These are phyloP conservation scores for Aricia agestis DNA, from an alignment of 1,140 invertebrate genomes.

Conservation along the genomic window DNA sequence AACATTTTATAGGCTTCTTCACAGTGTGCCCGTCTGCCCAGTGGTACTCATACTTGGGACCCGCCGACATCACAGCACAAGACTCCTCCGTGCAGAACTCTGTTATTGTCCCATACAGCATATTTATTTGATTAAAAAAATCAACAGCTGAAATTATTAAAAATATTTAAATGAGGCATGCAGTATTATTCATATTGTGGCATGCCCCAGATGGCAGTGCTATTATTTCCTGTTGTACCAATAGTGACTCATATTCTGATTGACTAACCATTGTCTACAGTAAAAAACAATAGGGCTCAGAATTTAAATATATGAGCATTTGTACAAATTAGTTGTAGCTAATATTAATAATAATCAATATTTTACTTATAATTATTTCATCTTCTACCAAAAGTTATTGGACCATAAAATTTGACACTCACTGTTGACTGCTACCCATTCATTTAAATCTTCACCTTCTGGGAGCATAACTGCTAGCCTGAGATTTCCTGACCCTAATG, in stretches of 20 bases:
- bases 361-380: too few species aligned
- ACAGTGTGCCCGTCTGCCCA: conserved; percentile 99
- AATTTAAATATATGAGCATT: too few species aligned
- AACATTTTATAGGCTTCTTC: conserved; percentile 99
- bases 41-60: conserved; percentile 99
- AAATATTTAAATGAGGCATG: background rate
- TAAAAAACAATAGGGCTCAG: background rate
- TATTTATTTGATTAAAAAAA: conserved; percentile 99
- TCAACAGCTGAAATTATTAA: conserved; percentile 88
- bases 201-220: background rate
- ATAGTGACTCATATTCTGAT: background rate
- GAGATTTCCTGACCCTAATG: conserved; percentile 97
- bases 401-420: conserved; percentile 56
- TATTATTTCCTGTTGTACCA: background rate
- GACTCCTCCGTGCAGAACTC: conserved; percentile 99
- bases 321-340: too few species aligned
- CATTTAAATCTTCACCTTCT: conserved; percentile 99
- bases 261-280: background rate
- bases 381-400: background rate
- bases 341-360: too few species aligned
- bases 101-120: conserved; percentile 99
- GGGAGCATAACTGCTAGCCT: conserved; percentile 96
- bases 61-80: conserved; percentile 98
- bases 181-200: too few species aligned
- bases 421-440: conserved; percentile 99